phyloP scores from a whole-genome alignment of 1,140 invertebrate species.

The Scaptodrosophila lebanonensis region DNA sequence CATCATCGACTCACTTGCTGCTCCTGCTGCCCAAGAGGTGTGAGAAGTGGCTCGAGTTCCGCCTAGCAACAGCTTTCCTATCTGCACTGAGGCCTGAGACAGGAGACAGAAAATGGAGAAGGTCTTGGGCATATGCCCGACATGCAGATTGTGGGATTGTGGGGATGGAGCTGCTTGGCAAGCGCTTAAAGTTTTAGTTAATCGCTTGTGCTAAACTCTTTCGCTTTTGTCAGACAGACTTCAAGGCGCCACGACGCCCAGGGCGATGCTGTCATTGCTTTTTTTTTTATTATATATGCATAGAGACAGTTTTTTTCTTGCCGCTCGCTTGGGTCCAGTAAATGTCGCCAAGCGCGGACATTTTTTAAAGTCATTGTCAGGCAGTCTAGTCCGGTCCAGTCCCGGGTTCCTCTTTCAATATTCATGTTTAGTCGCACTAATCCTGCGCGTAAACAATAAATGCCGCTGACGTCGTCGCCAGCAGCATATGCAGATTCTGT shows the following conservation, averaged over 20 bases:
- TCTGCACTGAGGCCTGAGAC: too few species aligned
- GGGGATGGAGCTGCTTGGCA: neutral
- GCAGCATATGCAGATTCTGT: conserved; percentile 42
- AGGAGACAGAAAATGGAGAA: neutral
- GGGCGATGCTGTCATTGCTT: conserved; percentile 8
- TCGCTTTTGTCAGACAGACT: conserved; percentile 7
- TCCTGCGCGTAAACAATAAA: conserved; percentile 63
- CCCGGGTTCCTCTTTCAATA: conserved; percentile 41
- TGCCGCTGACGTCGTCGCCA: conserved; percentile 35
- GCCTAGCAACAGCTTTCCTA: too few species aligned
- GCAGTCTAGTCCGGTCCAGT: too few species aligned
- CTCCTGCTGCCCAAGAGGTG: too few species aligned
- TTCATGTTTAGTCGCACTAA: conserved; percentile 64
- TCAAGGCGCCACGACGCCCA: conserved; percentile 9
- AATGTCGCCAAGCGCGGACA: too few species aligned
- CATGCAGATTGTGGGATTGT: neutral
- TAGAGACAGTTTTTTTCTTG: too few species aligned
- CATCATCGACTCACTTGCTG: too few species aligned
- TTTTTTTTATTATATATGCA: too few species aligned
- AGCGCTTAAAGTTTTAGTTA: conserved; percentile 46
- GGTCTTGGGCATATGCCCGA: too few species aligned
- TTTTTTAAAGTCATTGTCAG: too few species aligned
- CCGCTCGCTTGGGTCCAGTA: too few species aligned
- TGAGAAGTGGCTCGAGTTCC: too few species aligned
- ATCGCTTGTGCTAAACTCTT: conserved; percentile 38